Percentiles rank a stretch among this genome's conserved stretches.
Evolutionary conservation across 2,888 invertebrate species (phyloP).

Genomic region (Colostygia pectinataria): DNA sequence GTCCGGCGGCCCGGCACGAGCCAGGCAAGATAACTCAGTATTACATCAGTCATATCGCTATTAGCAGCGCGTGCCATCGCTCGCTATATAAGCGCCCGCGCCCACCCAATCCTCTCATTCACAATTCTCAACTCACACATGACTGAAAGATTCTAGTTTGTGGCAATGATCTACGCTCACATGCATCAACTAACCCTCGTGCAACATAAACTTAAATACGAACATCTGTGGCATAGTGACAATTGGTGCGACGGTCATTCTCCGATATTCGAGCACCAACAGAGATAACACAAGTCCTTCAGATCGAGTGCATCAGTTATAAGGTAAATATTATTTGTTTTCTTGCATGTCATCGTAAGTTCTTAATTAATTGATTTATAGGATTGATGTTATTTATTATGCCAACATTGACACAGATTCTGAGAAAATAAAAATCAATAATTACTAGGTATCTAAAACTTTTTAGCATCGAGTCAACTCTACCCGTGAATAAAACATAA

Average conservation of each 20-base stretch:
- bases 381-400: conserved; percentile 11
- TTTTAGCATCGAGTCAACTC: neutral
- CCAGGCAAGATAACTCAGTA: conserved; percentile 61
- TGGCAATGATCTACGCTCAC: conserved; percentile 80
- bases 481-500: no score
- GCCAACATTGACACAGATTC: conserved; percentile 5
- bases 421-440: conserved; percentile 12
- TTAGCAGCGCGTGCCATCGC: conserved; percentile 53
- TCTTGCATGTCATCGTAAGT: conserved; percentile 24
- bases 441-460: neutral
- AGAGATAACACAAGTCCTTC: conserved; percentile 66
- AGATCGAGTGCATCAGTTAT: conserved; percentile 61
- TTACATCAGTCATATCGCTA: conserved; percentile 64
- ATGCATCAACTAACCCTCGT: conserved; percentile 65
- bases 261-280: conserved; percentile 73
- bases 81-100: conserved; percentile 57
- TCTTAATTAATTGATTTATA: conserved; percentile 23
- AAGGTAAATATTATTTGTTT: conserved; percentile 74
- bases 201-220: conserved; percentile 63
- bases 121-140: conserved; percentile 66
- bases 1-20: conserved; percentile 33
- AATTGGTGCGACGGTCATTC: conserved; percentile 78
- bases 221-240: conserved; percentile 81
- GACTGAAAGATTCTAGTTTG: conserved; percentile 69
- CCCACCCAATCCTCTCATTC: conserved; percentile 58